Conservation (phyloP, 2,113 vertebrate genomes). For the crab-eating macaque (Macaca fascicularis) region DNA sequence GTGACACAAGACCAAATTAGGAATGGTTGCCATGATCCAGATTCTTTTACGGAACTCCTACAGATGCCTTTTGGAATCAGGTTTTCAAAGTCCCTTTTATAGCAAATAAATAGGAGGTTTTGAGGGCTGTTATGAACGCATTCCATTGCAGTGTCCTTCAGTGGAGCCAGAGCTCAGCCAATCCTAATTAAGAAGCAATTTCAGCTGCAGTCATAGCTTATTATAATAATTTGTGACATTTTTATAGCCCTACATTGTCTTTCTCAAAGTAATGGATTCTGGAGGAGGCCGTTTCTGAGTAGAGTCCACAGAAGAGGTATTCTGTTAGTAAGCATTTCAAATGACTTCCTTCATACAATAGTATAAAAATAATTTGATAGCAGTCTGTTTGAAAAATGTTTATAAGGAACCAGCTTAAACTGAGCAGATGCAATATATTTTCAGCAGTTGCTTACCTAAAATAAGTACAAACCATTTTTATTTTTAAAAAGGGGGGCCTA, state of each 20-base stretch:
- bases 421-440: neutral
- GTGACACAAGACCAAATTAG: constrained; percentile 40
- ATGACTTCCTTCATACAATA: neutral
- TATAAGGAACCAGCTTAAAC: constrained; percentile 13
- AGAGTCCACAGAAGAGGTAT: neutral
- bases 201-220: neutral
- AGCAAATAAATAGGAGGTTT: constrained; percentile 1
- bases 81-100: constrained; percentile 36
- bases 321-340: neutral
- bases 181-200: constrained; percentile 9
- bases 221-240: neutral
- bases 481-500: neutral
- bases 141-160: neutral
- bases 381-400: constrained; percentile 2
- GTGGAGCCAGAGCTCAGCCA: neutral
- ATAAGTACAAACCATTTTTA: neutral
- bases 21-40: constrained; percentile 8
- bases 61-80: constrained; percentile 15
- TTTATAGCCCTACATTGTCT: neutral
- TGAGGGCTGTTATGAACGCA: neutral
- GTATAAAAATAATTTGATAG: constrained; percentile 12
- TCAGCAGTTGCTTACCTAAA: constrained; percentile 10
- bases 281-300: neutral
- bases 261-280: neutral
- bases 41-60: constrained; percentile 15